Evolutionary conservation across 2,113 vertebrate genomes (phyloP).

Genomic region (Vireo altiloquus): DNA sequence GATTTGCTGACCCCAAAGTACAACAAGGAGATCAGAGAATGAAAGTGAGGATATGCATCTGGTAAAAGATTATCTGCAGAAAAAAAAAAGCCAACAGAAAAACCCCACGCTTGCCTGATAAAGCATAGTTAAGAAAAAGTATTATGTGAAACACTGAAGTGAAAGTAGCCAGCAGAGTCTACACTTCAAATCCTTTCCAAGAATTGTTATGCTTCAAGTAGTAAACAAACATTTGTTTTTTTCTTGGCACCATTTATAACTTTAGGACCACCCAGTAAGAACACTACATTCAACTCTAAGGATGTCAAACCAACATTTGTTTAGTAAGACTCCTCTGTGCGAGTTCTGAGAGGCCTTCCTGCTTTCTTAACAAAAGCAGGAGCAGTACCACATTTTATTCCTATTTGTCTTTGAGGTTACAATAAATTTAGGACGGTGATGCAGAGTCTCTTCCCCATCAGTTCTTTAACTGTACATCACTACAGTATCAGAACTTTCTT

Average conservation of each 20-base stretch:
- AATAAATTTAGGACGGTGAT: background rate
- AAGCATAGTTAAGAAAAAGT: background rate
- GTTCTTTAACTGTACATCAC: background rate
- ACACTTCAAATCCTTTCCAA: background rate
- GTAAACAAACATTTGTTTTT: background rate
- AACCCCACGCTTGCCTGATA: background rate
- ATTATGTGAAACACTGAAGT: background rate
- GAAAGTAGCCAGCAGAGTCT: background rate
- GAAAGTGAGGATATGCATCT: background rate
- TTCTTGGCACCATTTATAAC: constrained; percentile 22
- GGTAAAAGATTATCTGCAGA: background rate
- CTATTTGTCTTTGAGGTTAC: background rate
- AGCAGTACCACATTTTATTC: background rate
- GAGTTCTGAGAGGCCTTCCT: background rate
- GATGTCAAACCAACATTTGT: background rate
- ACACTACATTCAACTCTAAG: background rate
- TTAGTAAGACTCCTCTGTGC: background rate
- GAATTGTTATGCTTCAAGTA: background rate
- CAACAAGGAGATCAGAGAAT: background rate
- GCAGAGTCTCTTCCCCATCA: background rate
- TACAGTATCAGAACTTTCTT: background rate
- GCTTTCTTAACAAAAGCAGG: background rate
- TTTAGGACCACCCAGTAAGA: constrained; percentile 6
- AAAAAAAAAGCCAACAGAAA: background rate
- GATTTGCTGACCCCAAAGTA: background rate